Conservation (phyloP, 2,113 vertebrate species). For the Sylvilagus bachmani region DNA sequence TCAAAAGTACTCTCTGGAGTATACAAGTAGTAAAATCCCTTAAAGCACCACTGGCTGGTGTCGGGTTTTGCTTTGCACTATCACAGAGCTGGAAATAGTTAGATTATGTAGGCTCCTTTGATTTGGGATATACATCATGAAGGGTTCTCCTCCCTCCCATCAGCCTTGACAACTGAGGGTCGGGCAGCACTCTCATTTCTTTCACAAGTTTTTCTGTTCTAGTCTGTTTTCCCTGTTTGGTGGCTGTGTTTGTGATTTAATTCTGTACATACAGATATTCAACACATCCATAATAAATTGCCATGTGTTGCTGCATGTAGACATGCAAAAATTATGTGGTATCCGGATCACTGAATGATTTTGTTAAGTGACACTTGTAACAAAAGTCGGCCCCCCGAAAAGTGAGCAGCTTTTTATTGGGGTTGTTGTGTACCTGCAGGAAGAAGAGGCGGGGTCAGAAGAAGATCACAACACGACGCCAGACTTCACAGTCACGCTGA, state of each 20-base stretch:
- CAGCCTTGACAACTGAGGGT: not conserved
- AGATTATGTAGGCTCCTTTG: not conserved
- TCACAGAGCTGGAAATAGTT: not conserved
- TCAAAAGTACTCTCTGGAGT: not conserved
- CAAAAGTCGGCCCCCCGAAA: not conserved
- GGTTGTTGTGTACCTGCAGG: constrained; percentile 62
- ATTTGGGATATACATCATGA: not conserved
- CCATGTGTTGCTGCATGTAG: not conserved
- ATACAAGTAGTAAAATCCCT: not conserved
- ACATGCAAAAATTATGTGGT: not conserved
- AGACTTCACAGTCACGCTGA: constrained; percentile 88
- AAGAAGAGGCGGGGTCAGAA: constrained; percentile 96
- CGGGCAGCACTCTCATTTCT: not conserved
- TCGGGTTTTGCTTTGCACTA: not conserved
- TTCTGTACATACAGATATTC: not conserved
- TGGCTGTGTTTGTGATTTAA: not conserved
- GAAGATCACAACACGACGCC: constrained; percentile 91
- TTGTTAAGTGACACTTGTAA: not conserved
- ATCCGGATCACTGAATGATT: not conserved
- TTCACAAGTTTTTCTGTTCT: not conserved
- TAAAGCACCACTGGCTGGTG: not conserved
- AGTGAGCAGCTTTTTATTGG: not conserved
- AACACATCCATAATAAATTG: not conserved
- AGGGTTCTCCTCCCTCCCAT: not conserved
- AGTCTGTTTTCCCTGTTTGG: not conserved